Evolutionary conservation across 2,113 vertebrate species (phyloP).

Genomic region (Dunckerocampus dactyliophorus): DNA sequence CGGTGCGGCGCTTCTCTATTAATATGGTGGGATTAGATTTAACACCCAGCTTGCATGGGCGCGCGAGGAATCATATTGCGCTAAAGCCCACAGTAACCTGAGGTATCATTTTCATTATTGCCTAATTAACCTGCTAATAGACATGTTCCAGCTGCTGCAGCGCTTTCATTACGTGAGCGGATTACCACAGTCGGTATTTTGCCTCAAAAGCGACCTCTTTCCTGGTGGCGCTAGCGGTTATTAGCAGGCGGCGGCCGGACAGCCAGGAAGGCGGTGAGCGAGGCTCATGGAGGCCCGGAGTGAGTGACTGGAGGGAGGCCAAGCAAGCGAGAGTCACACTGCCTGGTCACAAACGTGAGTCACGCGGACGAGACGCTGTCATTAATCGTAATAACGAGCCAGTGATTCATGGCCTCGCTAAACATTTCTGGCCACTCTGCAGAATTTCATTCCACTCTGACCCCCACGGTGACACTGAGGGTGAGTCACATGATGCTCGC

Average conservation of each 20-base stretch:
- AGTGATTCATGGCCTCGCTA: constrained; percentile 63
- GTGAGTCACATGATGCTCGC: constrained; percentile 4
- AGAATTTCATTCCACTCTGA: constrained; percentile 36
- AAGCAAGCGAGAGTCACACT: constrained; percentile 38
- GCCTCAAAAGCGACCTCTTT: constrained; percentile 44
- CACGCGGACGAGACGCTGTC: constrained; percentile 58
- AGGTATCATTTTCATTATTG: constrained; percentile 76
- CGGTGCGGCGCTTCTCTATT: constrained; percentile 69
- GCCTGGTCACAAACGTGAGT: constrained; percentile 46
- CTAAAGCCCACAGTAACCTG: constrained; percentile 75
- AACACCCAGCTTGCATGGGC: constrained; percentile 73
- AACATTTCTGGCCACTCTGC: constrained; percentile 51
- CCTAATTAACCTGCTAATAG: constrained; percentile 89
- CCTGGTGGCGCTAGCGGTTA: constrained; percentile 4
- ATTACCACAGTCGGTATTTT: constrained; percentile 50
- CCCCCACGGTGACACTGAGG: neutral
- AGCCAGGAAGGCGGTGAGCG: neutral
- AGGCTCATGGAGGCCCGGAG: constrained; percentile 3
- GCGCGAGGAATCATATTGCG: constrained; percentile 71
- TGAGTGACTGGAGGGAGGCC: constrained; percentile 22
- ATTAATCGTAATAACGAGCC: constrained; percentile 59
- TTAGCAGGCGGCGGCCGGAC: neutral
- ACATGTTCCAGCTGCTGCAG: constrained; percentile 60
- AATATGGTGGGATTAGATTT: constrained; percentile 77
- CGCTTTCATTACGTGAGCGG: constrained; percentile 67